phyloP scores from a whole-genome alignment of 2,797 vertebrate genomes.

The Enteromius fasciolatus region DNA sequence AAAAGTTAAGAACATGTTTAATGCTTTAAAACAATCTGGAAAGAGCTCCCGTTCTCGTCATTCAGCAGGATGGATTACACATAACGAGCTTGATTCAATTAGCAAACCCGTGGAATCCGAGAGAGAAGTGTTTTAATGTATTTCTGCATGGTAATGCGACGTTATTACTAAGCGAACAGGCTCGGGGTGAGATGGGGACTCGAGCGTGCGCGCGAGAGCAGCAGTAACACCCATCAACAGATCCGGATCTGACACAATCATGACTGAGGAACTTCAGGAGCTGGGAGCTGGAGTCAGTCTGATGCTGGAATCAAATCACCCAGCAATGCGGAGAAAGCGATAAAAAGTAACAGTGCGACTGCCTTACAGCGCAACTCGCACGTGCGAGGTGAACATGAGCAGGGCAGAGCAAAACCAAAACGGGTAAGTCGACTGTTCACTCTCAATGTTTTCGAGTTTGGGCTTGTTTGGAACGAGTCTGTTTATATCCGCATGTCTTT shows the following conservation, averaged over 20 bases:
- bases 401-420: not conserved
- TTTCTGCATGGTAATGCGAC: conserved; percentile 16
- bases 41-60: not conserved
- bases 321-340: not conserved
- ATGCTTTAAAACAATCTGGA: not conserved
- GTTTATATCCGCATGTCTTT: not conserved
- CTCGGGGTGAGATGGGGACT: conserved; percentile 9
- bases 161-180: not conserved
- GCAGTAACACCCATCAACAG: conserved; percentile 40
- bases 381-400: not conserved
- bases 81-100: not conserved
- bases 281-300: conserved; percentile 24
- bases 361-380: not conserved
- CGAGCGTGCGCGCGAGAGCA: conserved; percentile 11
- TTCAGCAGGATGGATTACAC: not conserved
- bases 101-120: not conserved
- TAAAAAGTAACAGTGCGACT: conserved; percentile 6
- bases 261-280: conserved; percentile 45
- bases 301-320: conserved; percentile 1
- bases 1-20: not conserved
- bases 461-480: conserved; percentile 4
- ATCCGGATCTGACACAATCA: conserved; percentile 4
- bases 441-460: not conserved
- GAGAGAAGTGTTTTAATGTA: not conserved
- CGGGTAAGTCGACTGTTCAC: conserved; percentile 4